phyloP scores from a whole-genome alignment of 2,797 vertebrate species.

The Cyclopterus lumpus region DNA sequence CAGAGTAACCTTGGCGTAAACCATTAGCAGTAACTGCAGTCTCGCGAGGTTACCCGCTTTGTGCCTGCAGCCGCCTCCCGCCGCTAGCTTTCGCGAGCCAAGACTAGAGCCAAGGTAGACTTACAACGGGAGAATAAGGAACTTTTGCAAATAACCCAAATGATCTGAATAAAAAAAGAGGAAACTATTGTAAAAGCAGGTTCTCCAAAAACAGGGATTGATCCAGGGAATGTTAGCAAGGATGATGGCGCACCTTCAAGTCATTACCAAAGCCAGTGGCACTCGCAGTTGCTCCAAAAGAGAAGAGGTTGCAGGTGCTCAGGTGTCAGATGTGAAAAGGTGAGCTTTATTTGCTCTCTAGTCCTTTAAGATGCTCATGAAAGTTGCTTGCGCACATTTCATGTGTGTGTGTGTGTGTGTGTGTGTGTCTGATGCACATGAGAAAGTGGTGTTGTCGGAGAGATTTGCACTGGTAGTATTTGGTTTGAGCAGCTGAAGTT shows the following conservation, averaged over 20 bases:
- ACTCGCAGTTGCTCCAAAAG: not conserved
- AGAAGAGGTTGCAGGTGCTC: not conserved
- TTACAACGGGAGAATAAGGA: not conserved
- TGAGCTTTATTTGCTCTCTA: not conserved
- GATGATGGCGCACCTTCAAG: rapidly evolving
- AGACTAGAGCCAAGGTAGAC: too few species aligned
- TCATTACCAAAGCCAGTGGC: too few species aligned
- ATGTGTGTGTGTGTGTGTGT: not conserved
- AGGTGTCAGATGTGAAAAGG: not conserved
- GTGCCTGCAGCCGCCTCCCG: not conserved
- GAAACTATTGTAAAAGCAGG: not conserved
- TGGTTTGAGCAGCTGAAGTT: not conserved
- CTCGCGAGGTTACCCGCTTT: not conserved
- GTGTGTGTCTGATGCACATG: too few species aligned
- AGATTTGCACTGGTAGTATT: not conserved
- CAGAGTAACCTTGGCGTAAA: not conserved
- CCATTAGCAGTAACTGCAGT: not conserved
- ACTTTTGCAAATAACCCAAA: not conserved
- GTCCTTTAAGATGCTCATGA: too few species aligned
- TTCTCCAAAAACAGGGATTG: not conserved
- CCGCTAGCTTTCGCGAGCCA: not conserved
- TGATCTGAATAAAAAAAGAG: not conserved
- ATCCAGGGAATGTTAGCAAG: not conserved
- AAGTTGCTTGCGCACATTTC: not conserved
- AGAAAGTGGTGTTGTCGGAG: too few species aligned